Conservation (phyloP, 2,113 vertebrate species). For the Pterocles burchelli region DNA sequence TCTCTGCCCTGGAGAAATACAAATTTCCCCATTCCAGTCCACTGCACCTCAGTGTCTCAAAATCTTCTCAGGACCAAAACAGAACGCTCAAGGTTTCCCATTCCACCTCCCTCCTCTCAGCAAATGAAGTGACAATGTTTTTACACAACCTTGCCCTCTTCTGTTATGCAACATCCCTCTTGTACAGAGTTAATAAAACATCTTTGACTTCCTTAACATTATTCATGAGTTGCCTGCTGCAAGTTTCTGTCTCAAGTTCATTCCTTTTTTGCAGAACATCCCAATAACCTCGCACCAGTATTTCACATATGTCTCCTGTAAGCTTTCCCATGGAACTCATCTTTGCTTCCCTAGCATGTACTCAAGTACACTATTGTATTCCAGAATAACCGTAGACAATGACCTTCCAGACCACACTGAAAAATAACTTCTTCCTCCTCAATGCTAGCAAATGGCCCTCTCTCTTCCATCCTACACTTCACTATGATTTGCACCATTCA, state of each 20-base stretch:
- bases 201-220: not conserved
- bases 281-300: not conserved
- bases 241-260: not conserved
- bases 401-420: not conserved
- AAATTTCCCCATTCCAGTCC: not conserved
- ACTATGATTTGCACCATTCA: not conserved
- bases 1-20: not conserved
- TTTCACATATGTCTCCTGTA: not conserved
- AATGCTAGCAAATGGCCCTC: not conserved
- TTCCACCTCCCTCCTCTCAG: not conserved
- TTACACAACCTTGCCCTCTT: not conserved
- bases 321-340: not conserved
- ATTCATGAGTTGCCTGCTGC: not conserved
- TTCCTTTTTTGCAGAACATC: not conserved
- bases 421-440: not conserved
- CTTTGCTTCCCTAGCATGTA: not conserved
- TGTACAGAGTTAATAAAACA: not conserved
- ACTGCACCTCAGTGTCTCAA: not conserved
- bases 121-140: not conserved
- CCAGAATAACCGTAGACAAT: not conserved
- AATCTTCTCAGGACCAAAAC: not conserved
- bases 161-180: not conserved
- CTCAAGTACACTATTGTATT: not conserved
- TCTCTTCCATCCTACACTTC: not conserved
- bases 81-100: not conserved